Conservation (phyloP, 2,888 invertebrate species). For the Morpho achilles region DNA sequence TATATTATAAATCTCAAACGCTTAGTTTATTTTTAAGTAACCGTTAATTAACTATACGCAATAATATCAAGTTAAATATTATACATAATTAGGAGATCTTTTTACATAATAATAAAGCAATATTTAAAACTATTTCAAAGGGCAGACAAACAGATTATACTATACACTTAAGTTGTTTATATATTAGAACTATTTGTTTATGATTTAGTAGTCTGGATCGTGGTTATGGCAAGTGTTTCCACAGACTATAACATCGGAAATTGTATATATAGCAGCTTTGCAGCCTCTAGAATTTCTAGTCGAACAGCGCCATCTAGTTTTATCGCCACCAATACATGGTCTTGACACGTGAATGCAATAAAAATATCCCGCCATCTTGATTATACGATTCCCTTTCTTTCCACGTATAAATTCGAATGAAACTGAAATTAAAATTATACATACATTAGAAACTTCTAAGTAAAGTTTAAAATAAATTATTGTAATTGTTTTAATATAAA, state of each 20-base stretch:
- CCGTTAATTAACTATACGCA: too few relatives aligned
- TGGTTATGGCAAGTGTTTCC: constrained; percentile 35
- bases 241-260: constrained; percentile 27
- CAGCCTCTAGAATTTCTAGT: constrained; percentile 37
- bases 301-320: constrained; percentile 30
- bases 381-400: constrained; percentile 22
- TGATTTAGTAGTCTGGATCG: constrained; percentile 10
- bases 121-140: too few relatives aligned
- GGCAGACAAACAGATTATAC: too few relatives aligned
- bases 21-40: too few relatives aligned
- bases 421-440: constrained; percentile 7
- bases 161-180: too few relatives aligned
- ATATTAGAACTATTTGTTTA: background rate
- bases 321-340: constrained; percentile 2
- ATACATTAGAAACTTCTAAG: too few relatives aligned
- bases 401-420: constrained; percentile 19
- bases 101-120: too few relatives aligned
- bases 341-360: constrained; percentile 19
- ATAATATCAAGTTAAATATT: too few relatives aligned
- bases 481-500: too few relatives aligned
- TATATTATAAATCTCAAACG: too few relatives aligned
- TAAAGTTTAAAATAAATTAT: too few relatives aligned
- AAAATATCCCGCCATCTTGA: constrained; percentile 22
- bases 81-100: too few relatives aligned
- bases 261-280: constrained; percentile 32